Conservation (phyloP, 2,797 vertebrate species). For the Girardinus metallicus region DNA sequence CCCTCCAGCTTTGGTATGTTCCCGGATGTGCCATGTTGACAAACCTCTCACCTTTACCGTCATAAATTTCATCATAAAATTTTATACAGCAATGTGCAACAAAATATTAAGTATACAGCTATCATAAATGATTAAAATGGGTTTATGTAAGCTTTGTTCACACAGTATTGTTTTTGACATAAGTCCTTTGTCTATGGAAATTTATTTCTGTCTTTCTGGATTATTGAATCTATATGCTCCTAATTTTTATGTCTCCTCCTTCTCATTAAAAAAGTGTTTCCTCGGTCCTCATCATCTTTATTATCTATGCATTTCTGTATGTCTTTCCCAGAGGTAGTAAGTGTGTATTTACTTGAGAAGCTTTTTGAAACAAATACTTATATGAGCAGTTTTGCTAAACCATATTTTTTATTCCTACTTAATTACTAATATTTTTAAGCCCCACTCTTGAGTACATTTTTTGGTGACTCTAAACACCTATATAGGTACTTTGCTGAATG, state of each 20-base stretch:
- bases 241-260: neutral
- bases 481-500: too few relatives aligned
- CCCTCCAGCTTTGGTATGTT: constrained; percentile 69
- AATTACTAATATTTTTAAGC: neutral
- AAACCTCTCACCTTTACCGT: constrained; percentile 68
- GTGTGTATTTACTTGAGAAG: neutral
- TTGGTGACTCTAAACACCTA: neutral
- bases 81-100: neutral
- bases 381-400: neutral
- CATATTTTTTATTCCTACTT: neutral
- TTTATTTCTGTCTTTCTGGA: neutral
- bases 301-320: neutral
- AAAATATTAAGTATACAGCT: neutral
- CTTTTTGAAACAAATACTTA: neutral
- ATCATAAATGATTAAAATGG: neutral
- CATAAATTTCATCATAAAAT: constrained; percentile 47
- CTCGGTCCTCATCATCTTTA: neutral
- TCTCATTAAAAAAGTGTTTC: neutral
- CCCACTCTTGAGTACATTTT: neutral
- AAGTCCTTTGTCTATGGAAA: neutral
- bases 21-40: constrained; percentile 83
- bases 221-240: neutral
- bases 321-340: neutral
- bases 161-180: neutral
- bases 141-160: neutral